Conservation (phyloP, 2,888 invertebrate genomes). For the Camponotus fellah region DNA sequence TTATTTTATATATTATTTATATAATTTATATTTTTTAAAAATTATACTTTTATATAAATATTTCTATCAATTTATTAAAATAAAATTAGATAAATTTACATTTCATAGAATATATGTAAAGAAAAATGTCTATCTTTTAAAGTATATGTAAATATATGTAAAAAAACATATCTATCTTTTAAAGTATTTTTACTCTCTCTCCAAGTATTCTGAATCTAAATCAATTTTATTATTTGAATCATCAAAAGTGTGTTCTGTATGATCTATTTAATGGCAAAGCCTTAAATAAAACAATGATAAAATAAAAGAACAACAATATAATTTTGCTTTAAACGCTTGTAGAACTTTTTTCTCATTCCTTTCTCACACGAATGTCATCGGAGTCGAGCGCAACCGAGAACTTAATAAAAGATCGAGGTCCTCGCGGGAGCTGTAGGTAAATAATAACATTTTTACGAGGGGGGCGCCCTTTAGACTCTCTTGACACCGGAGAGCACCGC, state of each 20-base stretch:
- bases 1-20: neutral
- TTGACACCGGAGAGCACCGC: conserved; percentile 76
- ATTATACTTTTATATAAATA: too few relatives aligned
- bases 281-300: neutral
- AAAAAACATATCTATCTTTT: neutral
- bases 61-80: neutral
- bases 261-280: neutral
- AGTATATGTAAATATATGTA: too few relatives aligned
- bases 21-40: neutral
- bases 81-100: neutral
- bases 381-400: conserved; percentile 41
- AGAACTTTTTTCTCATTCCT: neutral
- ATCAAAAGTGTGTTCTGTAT: neutral
- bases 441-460: conserved; percentile 72
- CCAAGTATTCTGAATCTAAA: too few relatives aligned
- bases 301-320: neutral
- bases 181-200: neutral
- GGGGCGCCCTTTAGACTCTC: conserved; percentile 67
- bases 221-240: too few relatives aligned
- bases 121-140: neutral
- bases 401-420: conserved; percentile 50
- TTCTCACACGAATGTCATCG: conserved; percentile 27
- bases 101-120: neutral
- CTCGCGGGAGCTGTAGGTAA: conserved; percentile 57
- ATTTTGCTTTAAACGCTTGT: neutral